Evolutionary conservation across 2,113 vertebrate species (phyloP).

Genomic region (Bufo bufo): DNA sequence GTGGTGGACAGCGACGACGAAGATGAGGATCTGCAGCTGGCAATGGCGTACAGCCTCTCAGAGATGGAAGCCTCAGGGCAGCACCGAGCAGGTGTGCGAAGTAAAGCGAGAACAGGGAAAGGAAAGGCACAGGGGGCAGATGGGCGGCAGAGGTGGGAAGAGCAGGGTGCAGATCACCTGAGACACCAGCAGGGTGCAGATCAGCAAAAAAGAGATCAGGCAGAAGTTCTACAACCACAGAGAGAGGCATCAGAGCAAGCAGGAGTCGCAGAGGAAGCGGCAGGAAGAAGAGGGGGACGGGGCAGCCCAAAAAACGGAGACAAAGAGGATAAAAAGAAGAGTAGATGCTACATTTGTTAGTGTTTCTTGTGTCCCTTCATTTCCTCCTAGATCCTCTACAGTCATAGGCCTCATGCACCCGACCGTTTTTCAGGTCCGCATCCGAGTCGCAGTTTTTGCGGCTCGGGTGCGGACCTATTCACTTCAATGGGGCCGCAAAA

Average conservation of each 20-base stretch:
- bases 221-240: not conserved
- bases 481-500: too few species aligned
- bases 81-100: slow-evolving; percentile 76
- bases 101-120: slow-evolving; percentile 53
- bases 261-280: slow-evolving; percentile 13
- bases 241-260: not conserved
- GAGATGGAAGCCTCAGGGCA: slow-evolving; percentile 88
- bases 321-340: slow-evolving; percentile 7
- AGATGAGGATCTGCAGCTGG: slow-evolving; percentile 93
- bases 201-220: not conserved
- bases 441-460: too few species aligned
- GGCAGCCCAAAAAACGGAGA: not conserved
- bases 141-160: slow-evolving; percentile 51
- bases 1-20: slow-evolving; percentile 76
- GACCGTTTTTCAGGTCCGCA: too few species aligned
- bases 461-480: too few species aligned
- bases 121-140: not conserved
- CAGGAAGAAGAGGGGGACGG: not conserved
- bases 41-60: slow-evolving; percentile 95
- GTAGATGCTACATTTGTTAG: slow-evolving; percentile 41
- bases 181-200: slow-evolving; percentile 12
- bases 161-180: not conserved
- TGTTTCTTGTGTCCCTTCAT: not conserved
- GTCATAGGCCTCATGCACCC: too few species aligned
- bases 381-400: not conserved